A percentile compares a stretch with the other conserved stretches of the same genome.
These are phyloP conservation scores for Heteromormyrus szaboi DNA, from an alignment of 2,797 vertebrate genomes.

Conservation along the genomic window DNA sequence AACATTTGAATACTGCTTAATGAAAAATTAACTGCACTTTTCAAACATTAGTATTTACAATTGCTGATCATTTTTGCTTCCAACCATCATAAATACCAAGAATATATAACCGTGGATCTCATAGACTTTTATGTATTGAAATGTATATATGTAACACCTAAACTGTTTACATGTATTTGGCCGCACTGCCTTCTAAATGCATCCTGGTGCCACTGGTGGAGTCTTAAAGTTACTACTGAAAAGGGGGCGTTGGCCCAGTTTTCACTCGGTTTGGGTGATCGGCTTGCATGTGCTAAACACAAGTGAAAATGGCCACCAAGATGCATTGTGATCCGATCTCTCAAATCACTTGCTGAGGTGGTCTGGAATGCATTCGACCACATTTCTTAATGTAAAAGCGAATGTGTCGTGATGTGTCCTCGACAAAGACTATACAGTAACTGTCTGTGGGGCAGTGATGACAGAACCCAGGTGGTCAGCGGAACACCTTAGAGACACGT, in stretches of 20 bases:
- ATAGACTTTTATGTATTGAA: background rate
- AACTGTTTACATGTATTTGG: background rate
- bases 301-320: background rate
- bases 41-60: background rate
- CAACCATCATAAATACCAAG: background rate
- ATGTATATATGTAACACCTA: background rate
- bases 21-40: background rate
- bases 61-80: background rate
- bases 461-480: background rate
- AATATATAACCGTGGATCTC: background rate
- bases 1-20: background rate
- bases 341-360: background rate
- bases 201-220: background rate
- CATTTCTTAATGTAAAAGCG: background rate
- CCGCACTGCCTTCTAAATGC: background rate
- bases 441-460: background rate
- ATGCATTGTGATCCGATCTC: background rate
- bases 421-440: background rate
- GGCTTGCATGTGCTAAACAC: background rate
- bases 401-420: background rate
- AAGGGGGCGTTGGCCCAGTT: background rate
- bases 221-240: background rate
- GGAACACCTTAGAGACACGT: background rate
- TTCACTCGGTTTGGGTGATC: background rate
- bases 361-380: background rate